These are phyloP conservation scores for Polylopha cassiicola DNA, from an alignment of 2,888 invertebrate species.

Conservation along the genomic window DNA sequence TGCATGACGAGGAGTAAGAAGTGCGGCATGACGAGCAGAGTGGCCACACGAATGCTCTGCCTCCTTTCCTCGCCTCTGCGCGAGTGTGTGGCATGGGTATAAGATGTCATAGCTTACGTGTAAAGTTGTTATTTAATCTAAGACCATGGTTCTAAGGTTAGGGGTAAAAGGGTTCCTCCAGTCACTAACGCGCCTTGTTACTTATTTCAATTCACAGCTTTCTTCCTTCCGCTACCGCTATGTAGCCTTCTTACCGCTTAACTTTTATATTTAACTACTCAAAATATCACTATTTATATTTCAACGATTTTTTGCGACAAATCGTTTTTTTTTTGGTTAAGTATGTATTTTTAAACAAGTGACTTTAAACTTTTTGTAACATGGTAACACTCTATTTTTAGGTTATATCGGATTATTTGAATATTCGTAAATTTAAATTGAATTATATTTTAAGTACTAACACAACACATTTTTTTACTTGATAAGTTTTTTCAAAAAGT, in stretches of 20 bases:
- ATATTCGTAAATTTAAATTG: not conserved
- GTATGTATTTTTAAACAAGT: not conserved
- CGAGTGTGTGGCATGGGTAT: too few species aligned
- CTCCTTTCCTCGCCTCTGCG: too few species aligned
- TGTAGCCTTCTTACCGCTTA: conserved; percentile 42
- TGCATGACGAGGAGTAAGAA: too few species aligned
- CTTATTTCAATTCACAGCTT: conserved; percentile 45
- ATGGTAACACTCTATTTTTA: too few species aligned
- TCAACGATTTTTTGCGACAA: conserved; percentile 46
- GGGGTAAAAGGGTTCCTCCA: conserved; percentile 48
- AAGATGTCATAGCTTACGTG: not conserved
- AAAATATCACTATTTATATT: conserved; percentile 31
- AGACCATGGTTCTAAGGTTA: conserved; percentile 26
- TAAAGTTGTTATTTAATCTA: not conserved
- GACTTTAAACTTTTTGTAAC: not conserved
- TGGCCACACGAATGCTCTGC: too few species aligned
- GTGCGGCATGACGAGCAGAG: too few species aligned
- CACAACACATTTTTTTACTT: not conserved
- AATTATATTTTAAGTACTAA: conserved; percentile 1
- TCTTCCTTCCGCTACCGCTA: conserved; percentile 43
- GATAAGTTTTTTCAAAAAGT: conserved; percentile 6
- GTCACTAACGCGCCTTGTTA: conserved; percentile 56
- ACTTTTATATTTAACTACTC: conserved; percentile 38
- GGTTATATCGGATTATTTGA: too few species aligned
- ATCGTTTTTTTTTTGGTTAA: conserved; percentile 26